A percentile compares a stretch with the other conserved stretches of the same genome.
Conservation (phyloP, 2,888 invertebrate species). For the Tuta absoluta region DNA sequence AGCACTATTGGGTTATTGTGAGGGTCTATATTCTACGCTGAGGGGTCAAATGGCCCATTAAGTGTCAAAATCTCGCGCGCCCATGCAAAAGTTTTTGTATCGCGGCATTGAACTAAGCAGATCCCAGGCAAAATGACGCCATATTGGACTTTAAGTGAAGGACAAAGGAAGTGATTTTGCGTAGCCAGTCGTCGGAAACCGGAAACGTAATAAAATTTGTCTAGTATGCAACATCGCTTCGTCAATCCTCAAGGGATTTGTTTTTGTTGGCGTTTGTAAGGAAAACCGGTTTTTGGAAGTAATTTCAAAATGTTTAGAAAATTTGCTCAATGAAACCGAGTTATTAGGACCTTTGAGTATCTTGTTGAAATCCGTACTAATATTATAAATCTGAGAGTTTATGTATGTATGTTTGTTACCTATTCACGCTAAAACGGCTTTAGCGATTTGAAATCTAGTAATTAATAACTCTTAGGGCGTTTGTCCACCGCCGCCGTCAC, state of each 20-base stretch:
- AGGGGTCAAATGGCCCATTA: constrained; percentile 50
- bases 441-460: no score
- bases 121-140: constrained; percentile 5
- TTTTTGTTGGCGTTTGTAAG: constrained; percentile 27
- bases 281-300: not conserved
- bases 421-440: no score
- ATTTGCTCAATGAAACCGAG: not conserved
- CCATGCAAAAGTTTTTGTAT: constrained; percentile 33
- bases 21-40: constrained; percentile 33
- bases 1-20: constrained; percentile 19
- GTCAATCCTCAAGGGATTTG: constrained; percentile 55
- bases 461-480: no score
- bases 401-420: no score
- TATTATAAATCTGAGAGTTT: no score
- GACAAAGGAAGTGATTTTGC: constrained; percentile 1
- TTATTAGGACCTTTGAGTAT: not conserved
- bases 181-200: constrained; percentile 2
- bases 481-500: no score
- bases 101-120: constrained; percentile 47
- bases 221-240: constrained; percentile 59
- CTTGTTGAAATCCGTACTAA: no score
- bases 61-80: constrained; percentile 46
- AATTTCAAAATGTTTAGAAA: not conserved
- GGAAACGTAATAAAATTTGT: constrained; percentile 56
- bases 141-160: not conserved